These are phyloP conservation scores for Diloba caeruleocephala DNA, from an alignment of 2,888 invertebrate genomes.

Conservation along the genomic window DNA sequence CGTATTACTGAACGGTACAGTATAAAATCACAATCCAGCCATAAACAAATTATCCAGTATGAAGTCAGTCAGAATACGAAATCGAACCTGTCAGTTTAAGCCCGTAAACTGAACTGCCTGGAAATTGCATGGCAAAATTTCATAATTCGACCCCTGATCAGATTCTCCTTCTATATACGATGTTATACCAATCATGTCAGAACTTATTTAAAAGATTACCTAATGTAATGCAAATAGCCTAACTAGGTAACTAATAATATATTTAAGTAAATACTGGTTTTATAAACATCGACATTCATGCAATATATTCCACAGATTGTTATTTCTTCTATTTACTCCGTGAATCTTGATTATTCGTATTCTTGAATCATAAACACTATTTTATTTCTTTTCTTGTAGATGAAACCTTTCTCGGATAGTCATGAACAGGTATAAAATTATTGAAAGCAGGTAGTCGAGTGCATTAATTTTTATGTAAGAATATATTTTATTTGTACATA, in stretches of 20 bases:
- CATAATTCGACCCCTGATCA: no score
- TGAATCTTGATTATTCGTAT: slow-evolving; percentile 33
- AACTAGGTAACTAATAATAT: slow-evolving; percentile 29
- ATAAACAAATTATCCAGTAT: no score
- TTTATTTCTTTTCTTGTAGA: slow-evolving; percentile 86
- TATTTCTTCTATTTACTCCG: slow-evolving; percentile 17
- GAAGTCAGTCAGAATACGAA: no score
- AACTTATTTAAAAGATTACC: no score
- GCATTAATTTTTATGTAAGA: slow-evolving; percentile 70
- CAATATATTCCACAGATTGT: slow-evolving; percentile 22
- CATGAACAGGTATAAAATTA: slow-evolving; percentile 85
- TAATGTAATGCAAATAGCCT: not conserved
- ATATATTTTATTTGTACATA: slow-evolving; percentile 63
- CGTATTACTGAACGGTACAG: no score
- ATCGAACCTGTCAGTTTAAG: no score
- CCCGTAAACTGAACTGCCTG: no score
- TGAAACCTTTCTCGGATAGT: slow-evolving; percentile 89
- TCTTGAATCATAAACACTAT: slow-evolving; percentile 50
- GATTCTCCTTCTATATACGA: no score
- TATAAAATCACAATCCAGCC: no score
- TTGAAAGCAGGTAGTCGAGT: slow-evolving; percentile 77
- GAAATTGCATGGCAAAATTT: no score
- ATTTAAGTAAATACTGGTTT: slow-evolving; percentile 4
- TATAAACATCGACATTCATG: slow-evolving; percentile 1
- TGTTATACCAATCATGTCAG: no score